A percentile compares a stretch with the other conserved stretches of the same genome.
phyloP scores from a whole-genome alignment of 1,140 invertebrate species.

The Adelges cooleyi region DNA sequence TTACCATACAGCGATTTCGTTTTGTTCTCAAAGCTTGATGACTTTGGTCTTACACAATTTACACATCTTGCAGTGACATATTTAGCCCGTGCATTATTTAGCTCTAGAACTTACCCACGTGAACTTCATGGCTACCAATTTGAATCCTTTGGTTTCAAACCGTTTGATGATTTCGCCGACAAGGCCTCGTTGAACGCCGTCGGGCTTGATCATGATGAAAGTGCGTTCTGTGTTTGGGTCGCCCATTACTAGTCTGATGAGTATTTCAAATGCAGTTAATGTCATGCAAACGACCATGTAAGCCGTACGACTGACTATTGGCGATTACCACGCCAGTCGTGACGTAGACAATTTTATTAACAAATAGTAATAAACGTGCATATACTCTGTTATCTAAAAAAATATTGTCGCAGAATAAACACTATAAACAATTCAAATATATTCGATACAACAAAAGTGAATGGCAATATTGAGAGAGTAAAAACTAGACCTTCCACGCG shows the following conservation, averaged over 20 bases:
- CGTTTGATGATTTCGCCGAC: slow-evolving; percentile 90
- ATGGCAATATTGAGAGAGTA: no score
- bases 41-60: no score
- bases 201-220: slow-evolving; percentile 97
- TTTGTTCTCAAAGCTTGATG: no score
- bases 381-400: no score
- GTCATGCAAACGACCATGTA: slow-evolving; percentile 25
- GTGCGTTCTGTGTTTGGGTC: slow-evolving; percentile 70
- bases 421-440: no score
- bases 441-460: no score
- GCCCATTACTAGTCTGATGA: slow-evolving; percentile 25
- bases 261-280: slow-evolving; percentile 22
- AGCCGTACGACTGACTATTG: neutral
- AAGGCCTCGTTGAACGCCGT: slow-evolving; percentile 93
- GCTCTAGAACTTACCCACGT: slow-evolving; percentile 56
- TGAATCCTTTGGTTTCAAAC: slow-evolving; percentile 96
- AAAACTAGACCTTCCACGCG: no score
- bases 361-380: no score
- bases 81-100: neutral
- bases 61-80: no score
- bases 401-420: no score
- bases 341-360: neutral
- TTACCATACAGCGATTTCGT: no score
- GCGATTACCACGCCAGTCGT: neutral
- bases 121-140: slow-evolving; percentile 92